Conservation (phyloP, 2,797 vertebrate species). For the Dipus sagitta region DNA sequence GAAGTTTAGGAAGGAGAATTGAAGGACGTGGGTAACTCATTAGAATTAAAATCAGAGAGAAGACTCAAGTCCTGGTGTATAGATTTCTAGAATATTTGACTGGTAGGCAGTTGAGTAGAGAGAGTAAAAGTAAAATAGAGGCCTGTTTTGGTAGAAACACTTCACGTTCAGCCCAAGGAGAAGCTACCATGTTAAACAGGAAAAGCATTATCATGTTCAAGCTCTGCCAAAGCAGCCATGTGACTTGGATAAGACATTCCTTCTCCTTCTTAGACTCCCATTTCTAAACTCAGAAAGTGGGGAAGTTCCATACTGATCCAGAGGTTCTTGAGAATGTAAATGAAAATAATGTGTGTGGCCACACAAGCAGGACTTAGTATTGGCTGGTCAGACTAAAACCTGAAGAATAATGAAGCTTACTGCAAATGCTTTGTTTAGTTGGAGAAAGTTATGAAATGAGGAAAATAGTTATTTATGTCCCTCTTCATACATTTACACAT, state of each 20-base stretch:
- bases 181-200: neutral
- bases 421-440: neutral
- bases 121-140: neutral
- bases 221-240: neutral
- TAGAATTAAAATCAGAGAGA: neutral
- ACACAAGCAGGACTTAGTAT: neutral
- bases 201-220: neutral
- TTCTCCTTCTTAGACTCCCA: neutral
- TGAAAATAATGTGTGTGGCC: fast-evolving
- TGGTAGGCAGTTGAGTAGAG: neutral
- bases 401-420: neutral
- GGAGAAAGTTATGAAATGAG: neutral
- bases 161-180: neutral
- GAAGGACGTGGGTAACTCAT: neutral
- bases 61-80: neutral
- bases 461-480: neutral
- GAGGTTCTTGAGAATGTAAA: neutral
- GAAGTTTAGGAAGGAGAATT: neutral
- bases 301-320: too few relatives aligned
- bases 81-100: neutral
- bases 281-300: neutral
- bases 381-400: neutral
- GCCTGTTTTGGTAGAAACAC: neutral
- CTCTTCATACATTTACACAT: neutral
- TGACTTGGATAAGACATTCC: neutral